Evolutionary conservation across 2,113 vertebrate species (phyloP).

Genomic region (Pangasianodon hypophthalmus): DNA sequence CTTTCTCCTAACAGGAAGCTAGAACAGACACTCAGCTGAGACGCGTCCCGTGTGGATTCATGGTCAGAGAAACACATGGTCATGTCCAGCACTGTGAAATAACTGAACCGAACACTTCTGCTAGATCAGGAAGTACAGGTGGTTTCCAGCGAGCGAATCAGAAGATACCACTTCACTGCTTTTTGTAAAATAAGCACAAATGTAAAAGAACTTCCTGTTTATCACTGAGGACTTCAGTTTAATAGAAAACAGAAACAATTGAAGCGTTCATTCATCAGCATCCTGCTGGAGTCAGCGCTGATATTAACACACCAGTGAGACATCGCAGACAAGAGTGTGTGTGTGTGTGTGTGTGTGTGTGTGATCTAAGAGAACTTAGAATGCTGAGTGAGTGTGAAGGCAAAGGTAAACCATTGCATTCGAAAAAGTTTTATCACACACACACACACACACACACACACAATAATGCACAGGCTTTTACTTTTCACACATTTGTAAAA

Average conservation of each 20-base stretch:
- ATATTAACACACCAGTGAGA: not conserved
- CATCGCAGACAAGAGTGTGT: not conserved
- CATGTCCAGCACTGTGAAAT: not conserved
- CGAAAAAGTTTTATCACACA: not conserved
- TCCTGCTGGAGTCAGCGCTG: slow-evolving; percentile 8
- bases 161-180: not conserved
- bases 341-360: not conserved
- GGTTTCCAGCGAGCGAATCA: not conserved
- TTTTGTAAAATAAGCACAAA: not conserved
- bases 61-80: not conserved
- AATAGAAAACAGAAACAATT: not conserved
- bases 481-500: not conserved
- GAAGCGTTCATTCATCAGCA: not conserved
- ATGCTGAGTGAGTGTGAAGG: not conserved
- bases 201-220: not conserved
- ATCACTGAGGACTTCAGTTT: not conserved
- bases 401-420: not conserved
- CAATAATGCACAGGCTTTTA: not conserved
- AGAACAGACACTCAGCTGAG: not conserved
- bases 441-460: not conserved
- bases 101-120: not conserved
- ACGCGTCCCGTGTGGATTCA: not conserved
- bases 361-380: not conserved
- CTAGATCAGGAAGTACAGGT: not conserved
- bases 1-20: not conserved